Base-by-base conservation (phyloP, 2,113 vertebrate genomes). In the Isichthys henryi region DNA sequence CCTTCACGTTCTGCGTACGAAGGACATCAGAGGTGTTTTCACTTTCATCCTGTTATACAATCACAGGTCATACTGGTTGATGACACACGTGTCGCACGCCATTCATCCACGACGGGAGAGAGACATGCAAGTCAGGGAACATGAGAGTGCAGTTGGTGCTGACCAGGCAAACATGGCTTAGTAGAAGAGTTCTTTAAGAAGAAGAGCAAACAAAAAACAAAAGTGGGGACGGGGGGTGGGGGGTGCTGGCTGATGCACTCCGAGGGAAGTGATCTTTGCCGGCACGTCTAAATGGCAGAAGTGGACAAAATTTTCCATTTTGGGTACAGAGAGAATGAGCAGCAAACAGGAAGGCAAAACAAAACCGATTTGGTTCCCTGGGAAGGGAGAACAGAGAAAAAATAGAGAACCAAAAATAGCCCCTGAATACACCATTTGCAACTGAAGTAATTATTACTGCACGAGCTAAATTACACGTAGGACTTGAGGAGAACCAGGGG, bases 321-420 rank as follows among this genome's bases (percentile, higher is more conserved):
- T 31, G n/a, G 66, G 17, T 35, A 77, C 31, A 6, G 70, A 35
- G 70, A 77, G 35, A 83, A 83, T 1, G 7, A 83, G 45, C 80
- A 83, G 6, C 35, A 83, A 82, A 83, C 19, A 83, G 45, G 39
- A 77, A 39, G 31, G 35, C 70, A 46, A 90, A 90, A 56, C 93
- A 80, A 92, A 90, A 70, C 89, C 7, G 48, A 91, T 77, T 46
- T 93, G 91, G 93, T 94, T 94, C 94, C 91, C 91, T 90, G 92
- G 91, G 94, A 94, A 93, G 94, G 94, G 94, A 94, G 93, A 89
- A 91, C 93, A 94, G 92, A 92, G 92, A 94, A 94, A 94, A 95
- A 95, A 95, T 94, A 27, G 94, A 11, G 94, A 77, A 93, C 93
- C 94, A 91, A 94, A 95, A 95, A 96, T 96, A 96, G 94, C 93